Evolutionary conservation across 2,888 invertebrate species (phyloP), one percentile per base, ranked within the genome.

Genomic region (Uropetala carovei): DNA sequence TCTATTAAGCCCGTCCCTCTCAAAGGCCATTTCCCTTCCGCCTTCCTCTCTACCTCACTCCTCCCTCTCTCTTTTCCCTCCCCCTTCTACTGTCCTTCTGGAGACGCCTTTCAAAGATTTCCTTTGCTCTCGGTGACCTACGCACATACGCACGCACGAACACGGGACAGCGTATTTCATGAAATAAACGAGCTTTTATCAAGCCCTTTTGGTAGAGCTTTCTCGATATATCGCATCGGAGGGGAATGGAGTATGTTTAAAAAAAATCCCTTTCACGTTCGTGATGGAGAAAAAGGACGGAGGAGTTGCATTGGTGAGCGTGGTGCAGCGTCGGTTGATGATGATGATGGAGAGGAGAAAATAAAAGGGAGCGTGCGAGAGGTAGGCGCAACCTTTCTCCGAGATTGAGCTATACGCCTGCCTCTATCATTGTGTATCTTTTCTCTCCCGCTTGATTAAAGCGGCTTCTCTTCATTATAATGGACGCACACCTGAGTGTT

Each of bases 171-270:
- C 86, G 60, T 57, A 86, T 60, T 86, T 86, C 60, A 30, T 18
- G 60, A 86, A 86, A 86, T 86, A 60, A 86, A 86, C 60, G 86
- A 59, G 16, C 30, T 86, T 57, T 86, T 64, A 60, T 86, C 86
- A 18, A 27, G 30, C 30, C 83, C 5, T 8, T 43, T 16, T 43
- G 30, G 16, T 43, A 11, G 9, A n/a, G 43, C 43, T 43, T 8
- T 58, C 85, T 18, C 30, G 27, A 3, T 22, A 5, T n/a, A 68
- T 0, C 68, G 8, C 68, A 18, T n/a, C 68, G 8, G n/a, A n/a
- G 8, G 68, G 18, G 43, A 43, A 43, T 43, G 43, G 5, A 43
- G 43, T 43, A 43, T 43, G 5, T 43, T 43, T 43, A 68, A 68
- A 22, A 18, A 64, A 68, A 68, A 9, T 68, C 68, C n/a, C 68